Evolutionary conservation across 2,113 vertebrate genomes (phyloP).

Genomic region (Spea multiplicata): DNA sequence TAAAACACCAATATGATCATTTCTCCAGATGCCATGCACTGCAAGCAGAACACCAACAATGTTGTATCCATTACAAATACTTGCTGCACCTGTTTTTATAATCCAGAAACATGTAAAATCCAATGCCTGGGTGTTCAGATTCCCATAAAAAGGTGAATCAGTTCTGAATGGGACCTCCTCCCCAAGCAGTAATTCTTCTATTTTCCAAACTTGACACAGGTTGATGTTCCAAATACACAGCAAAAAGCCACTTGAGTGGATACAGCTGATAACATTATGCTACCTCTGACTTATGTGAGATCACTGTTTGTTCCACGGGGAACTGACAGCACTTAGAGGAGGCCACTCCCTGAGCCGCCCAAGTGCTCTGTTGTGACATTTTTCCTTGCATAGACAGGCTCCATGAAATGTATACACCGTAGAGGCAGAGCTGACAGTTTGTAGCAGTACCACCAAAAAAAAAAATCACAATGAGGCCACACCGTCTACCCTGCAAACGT

Average conservation of each 20-base stretch:
- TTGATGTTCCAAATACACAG: neutral
- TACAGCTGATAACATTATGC: conserved; percentile 4
- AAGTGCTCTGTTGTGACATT: neutral
- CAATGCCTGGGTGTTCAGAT: neutral
- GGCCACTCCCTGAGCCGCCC: conserved; percentile 38
- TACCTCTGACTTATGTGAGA: conserved; percentile 23
- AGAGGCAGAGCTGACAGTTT: too few species aligned
- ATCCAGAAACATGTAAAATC: neutral
- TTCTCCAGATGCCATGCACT: too few species aligned
- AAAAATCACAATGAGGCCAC: too few species aligned
- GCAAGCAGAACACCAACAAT: neutral
- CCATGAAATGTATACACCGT: too few species aligned
- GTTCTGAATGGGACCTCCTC: too few species aligned
- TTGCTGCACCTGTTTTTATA: neutral
- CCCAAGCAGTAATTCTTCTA: neutral
- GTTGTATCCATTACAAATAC: neutral
- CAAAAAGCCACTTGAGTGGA: neutral
- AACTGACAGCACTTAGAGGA: conserved; percentile 14
- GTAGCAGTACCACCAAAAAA: too few species aligned
- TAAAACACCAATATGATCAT: too few species aligned
- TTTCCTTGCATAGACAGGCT: too few species aligned
- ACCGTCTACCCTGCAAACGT: too few species aligned
- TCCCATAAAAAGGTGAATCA: too few species aligned
- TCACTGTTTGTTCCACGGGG: conserved; percentile 17
- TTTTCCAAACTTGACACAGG: conserved; percentile 10